These are phyloP conservation scores for Gadus macrocephalus DNA, from an alignment of 2,113 vertebrate species.

Conservation along the genomic window DNA sequence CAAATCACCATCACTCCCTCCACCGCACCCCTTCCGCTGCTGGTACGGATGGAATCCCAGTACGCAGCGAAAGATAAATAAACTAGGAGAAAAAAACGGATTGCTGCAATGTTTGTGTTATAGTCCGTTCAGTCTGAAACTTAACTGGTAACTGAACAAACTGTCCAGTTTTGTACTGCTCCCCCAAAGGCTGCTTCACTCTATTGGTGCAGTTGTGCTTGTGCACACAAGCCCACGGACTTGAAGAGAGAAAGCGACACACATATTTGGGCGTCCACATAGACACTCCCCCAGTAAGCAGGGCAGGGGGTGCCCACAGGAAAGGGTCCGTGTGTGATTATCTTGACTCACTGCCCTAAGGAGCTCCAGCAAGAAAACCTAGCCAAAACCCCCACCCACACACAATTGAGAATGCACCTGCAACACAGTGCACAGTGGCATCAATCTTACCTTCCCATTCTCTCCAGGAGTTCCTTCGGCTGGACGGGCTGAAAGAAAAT, in stretches of 20 bases:
- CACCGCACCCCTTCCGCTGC: not conserved
- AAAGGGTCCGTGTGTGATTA: slow-evolving; percentile 45
- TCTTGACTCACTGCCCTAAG: slow-evolving; percentile 51
- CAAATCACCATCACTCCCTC: slow-evolving; percentile 21
- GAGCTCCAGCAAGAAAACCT: slow-evolving; percentile 21
- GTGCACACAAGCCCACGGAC: slow-evolving; percentile 15
- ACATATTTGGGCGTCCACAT: slow-evolving; percentile 26
- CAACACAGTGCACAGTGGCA: not conserved
- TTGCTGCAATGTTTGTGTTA: not conserved
- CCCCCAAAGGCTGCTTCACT: not conserved
- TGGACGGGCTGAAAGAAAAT: slow-evolving; percentile 55
- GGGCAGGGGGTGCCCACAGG: slow-evolving; percentile 44
- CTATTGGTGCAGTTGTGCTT: not conserved
- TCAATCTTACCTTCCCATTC: slow-evolving; percentile 65
- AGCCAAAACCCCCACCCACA: not conserved
- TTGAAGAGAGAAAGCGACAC: slow-evolving; percentile 1
- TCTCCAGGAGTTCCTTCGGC: slow-evolving; percentile 66
- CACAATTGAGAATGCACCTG: not conserved
- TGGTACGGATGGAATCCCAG: too few species aligned
- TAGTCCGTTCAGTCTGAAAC: slow-evolving; percentile 5
- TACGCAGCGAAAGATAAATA: too few species aligned
- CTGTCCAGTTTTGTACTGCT: slow-evolving; percentile 4
- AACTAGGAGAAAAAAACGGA: too few species aligned
- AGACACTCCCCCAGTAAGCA: slow-evolving; percentile 25
- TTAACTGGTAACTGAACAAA: slow-evolving; percentile 1